Evolutionary conservation across 2,888 invertebrate species (phyloP), one percentile per base, ranked within the genome.

Genomic region (Archips crataeganus): DNA sequence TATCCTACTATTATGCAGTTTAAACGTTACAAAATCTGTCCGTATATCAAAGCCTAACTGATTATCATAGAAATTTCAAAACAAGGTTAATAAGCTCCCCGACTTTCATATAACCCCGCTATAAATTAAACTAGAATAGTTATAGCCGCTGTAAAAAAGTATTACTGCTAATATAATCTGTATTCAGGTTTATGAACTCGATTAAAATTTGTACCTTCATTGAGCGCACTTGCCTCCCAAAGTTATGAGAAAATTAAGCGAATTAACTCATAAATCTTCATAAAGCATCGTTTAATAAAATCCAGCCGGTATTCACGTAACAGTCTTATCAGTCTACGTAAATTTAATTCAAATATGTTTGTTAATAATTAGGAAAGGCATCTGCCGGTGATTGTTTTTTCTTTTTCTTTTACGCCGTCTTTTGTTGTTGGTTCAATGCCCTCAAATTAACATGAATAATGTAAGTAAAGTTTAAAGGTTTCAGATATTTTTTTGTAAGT

Each of bases 171-270:
- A 71, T 63, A 64, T 75, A 71, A 75, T 51, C 71, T 68, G 63
- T 54, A 74, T 70, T 39, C 70, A 70, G 75, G 71, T 75, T 71
- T 75, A 71, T 64, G 67, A 75, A 75, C 66, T 66, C 75, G 77
- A 76, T 77, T 76, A 77, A 77, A 77, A 76, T 76, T 76, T 75
- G 77, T 77, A 76, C 76, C 70, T 74, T 74, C 74, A 77, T 76
- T 76, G 75, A 76, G 75, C 76, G 76, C 77, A 77, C 76, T 76
- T 75, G 76, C 71, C 66, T 73, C 75, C 69, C 72, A 67, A 69
- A 75, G 76, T 77, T 76, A 76, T 75, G 77, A 76, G 77, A 75
- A 76, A 77, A 74, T 77, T 77, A 74, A 77, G 76, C 67, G 75
- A 74, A 76, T 77, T 75, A 77, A 73, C 71, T 74, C 77, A 71